A percentile compares a stretch with the other conserved stretches of the same genome.
phyloP scores from a whole-genome alignment of 23 tunicate genomes.

The Corella eumyota region DNA sequence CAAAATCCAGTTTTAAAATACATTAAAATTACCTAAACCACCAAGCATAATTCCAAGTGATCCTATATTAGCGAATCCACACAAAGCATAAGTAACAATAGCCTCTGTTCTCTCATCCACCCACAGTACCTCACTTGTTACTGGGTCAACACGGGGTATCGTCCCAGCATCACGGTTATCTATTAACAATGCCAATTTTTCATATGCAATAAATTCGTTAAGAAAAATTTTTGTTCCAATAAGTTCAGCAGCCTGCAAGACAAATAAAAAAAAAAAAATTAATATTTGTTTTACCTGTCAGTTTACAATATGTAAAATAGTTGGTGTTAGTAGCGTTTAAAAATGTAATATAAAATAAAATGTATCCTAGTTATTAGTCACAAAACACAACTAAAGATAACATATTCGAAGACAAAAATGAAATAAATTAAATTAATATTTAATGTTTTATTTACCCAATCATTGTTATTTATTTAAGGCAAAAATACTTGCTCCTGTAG shows the following conservation, averaged over 20 bases:
- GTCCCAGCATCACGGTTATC: constrained; percentile 40
- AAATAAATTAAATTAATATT: too few relatives aligned
- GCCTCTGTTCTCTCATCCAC: constrained; percentile 81
- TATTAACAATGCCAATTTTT: constrained; percentile 35
- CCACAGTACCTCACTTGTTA: constrained; percentile 53
- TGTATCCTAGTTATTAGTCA: background rate
- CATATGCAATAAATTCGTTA: constrained; percentile 87
- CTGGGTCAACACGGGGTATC: constrained; percentile 22
- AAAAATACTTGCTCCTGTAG: too few relatives aligned
- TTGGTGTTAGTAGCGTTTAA: background rate
- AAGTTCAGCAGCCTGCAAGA: constrained; percentile 72
- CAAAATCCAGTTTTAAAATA: background rate
- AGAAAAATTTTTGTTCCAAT: constrained; percentile 74
- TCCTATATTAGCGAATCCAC: constrained; percentile 93
- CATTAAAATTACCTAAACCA: constrained; percentile 49
- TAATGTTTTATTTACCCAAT: too few relatives aligned
- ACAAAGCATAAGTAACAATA: constrained; percentile 86
- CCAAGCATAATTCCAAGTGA: constrained; percentile 90
- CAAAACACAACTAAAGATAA: background rate
- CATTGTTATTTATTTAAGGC: too few relatives aligned
- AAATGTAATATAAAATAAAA: background rate
- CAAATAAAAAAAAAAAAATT: background rate
- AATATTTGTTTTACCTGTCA: too few relatives aligned
- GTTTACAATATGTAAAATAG: too few relatives aligned
- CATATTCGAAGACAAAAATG: background rate